Evolutionary conservation across 1,140 invertebrate species (phyloP).

Genomic region (Pseudobourletiella spinata): DNA sequence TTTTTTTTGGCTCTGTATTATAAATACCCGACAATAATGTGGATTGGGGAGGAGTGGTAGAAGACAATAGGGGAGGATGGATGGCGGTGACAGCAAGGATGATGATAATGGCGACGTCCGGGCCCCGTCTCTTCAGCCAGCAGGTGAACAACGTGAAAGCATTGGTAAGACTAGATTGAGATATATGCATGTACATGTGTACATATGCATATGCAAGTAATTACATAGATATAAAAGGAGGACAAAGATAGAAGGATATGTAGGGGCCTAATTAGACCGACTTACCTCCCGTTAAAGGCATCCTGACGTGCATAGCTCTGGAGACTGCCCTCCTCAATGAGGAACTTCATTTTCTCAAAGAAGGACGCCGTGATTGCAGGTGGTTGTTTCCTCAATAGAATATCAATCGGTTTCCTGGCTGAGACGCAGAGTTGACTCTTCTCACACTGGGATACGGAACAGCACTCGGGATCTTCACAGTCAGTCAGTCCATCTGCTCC

Average conservation of each 20-base stretch:
- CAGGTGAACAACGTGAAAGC: background rate
- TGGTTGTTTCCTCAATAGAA: constrained; percentile 84
- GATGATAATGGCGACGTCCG: no score
- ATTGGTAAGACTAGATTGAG: background rate
- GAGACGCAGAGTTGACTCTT: constrained; percentile 80
- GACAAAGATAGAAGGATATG: background rate
- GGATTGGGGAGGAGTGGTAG: no score
- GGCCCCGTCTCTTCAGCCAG: no score
- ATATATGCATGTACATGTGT: no score
- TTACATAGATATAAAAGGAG: background rate
- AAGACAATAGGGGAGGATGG: no score
- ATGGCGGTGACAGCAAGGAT: no score
- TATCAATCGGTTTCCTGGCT: constrained; percentile 86
- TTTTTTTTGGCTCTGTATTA: no score
- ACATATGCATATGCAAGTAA: no score
- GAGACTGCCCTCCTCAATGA: constrained; percentile 93
- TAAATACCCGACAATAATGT: no score
- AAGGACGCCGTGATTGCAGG: constrained; percentile 93
- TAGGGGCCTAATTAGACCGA: background rate
- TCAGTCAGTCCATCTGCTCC: constrained; percentile 82
- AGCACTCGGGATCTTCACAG: constrained; percentile 97
- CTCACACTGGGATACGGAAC: constrained; percentile 64
- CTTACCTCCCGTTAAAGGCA: constrained; percentile 95
- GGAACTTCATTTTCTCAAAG: constrained; percentile 95
- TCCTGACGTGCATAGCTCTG: constrained; percentile 91